Evolutionary conservation across 2,888 invertebrate species (phyloP), one percentile per base, ranked within the genome.

Genomic region (Calameuta filiformis): DNA sequence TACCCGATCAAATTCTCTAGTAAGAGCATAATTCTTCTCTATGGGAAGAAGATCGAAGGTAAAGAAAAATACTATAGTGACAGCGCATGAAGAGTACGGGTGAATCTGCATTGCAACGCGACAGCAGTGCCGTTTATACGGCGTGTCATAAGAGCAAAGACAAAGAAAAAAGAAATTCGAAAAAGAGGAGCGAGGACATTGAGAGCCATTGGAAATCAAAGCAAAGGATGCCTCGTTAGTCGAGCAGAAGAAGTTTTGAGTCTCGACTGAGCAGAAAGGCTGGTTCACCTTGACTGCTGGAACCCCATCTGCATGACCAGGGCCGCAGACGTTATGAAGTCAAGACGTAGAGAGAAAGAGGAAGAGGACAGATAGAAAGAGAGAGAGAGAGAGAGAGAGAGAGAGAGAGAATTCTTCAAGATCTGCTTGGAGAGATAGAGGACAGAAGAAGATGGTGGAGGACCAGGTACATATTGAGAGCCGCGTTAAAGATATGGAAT

Each of bases 261-360:
- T 78, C 81, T 76, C 71, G 73, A 23, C 71, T 74, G 75, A 35
- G 76, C 40, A 34, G 83, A 86, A 86, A 85, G 88, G 88, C 90
- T 83, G 89, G 91, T 91, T 91, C 89, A 91, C 91, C 91, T 91
- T 91, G 91, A 90, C 87, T 87, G 88, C 87, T 85, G 84, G 85
- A 84, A 85, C 84, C 80, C 79, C 81, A 83, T 84, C 86, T 85
- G 85, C 84, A 82, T 85, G 83, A 77, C 76, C 76, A 15, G 79
- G 79, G 82, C 80, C 81, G 75, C 33, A 80, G 76, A 76, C 77
- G 77, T 56, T 56, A 80, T 75, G 34, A 73, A 37, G 68, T 37
- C 31, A 35, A 35, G 73, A 11, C 23, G 23, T 56, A 56, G 40
- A 40, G 15, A 40, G 40, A 40, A 56, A 56, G 9, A 40, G 40